Conservation (phyloP, 2,888 invertebrate genomes). For the Epinotia bilunana region DNA sequence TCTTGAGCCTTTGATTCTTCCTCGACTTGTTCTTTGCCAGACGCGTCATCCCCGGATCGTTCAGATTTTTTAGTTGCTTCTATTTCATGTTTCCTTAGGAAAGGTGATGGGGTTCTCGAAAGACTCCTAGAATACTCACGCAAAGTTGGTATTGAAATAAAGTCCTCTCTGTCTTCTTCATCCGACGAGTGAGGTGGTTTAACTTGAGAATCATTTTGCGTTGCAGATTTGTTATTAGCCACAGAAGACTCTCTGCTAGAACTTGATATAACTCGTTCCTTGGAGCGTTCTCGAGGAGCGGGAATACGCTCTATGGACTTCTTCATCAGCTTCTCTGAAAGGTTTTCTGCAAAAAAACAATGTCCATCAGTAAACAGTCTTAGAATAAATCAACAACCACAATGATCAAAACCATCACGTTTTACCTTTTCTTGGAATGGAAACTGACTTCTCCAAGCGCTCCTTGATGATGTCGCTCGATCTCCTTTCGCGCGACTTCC, state of each 20-base stretch:
- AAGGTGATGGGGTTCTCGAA: slow-evolving; percentile 94
- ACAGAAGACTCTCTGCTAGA: slow-evolving; percentile 80
- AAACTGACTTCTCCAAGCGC: slow-evolving; percentile 78
- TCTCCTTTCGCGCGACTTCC: slow-evolving; percentile 79
- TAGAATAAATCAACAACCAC: not conserved
- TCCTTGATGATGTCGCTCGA: slow-evolving; percentile 79
- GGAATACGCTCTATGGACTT: slow-evolving; percentile 72
- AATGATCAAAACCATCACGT: not conserved
- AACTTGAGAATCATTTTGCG: slow-evolving; percentile 62
- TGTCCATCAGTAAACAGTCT: not conserved
- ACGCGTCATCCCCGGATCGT: slow-evolving; percentile 74
- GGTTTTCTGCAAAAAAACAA: slow-evolving; percentile 63
- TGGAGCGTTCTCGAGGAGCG: slow-evolving; percentile 64
- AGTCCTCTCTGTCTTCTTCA: slow-evolving; percentile 75
- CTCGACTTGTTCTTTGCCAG: slow-evolving; percentile 79
- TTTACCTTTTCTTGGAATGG: slow-evolving; percentile 78
- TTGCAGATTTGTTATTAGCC: slow-evolving; percentile 67
- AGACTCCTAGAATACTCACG: slow-evolving; percentile 89
- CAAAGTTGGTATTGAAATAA: slow-evolving; percentile 69
- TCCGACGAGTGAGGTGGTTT: slow-evolving; percentile 72
- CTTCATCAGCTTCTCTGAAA: slow-evolving; percentile 67
- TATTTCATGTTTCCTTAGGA: slow-evolving; percentile 88
- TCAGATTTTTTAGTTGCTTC: slow-evolving; percentile 76
- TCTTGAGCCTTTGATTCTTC: slow-evolving; percentile 69
- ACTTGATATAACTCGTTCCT: slow-evolving; percentile 72